Evolutionary conservation across 2,888 invertebrate genomes (phyloP).

Genomic region (Eupeodes luniger): DNA sequence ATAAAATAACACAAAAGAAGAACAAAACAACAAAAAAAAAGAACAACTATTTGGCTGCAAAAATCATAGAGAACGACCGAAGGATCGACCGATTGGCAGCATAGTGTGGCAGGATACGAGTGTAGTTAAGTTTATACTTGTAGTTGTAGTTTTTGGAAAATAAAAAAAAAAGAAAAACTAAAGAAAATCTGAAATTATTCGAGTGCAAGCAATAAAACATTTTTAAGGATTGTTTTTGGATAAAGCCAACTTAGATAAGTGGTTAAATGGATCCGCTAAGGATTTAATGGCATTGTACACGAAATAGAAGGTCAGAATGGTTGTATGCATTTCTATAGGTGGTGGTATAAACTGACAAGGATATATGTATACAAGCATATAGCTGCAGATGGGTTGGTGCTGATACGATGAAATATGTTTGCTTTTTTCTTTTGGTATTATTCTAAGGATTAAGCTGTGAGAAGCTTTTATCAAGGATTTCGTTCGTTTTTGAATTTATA

Average conservation of each 20-base stretch:
- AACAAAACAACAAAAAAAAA: constrained; percentile 44
- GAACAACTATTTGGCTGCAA: constrained; percentile 60
- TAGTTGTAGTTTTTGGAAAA: too few species aligned
- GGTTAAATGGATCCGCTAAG: constrained; percentile 76
- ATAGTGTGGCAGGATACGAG: neutral
- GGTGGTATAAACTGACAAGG: constrained; percentile 45
- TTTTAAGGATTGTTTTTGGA: constrained; percentile 75
- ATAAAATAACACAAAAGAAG: neutral
- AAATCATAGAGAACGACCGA: constrained; percentile 39
- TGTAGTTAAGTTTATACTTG: neutral
- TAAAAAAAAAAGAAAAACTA: constrained; percentile 20
- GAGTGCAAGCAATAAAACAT: constrained; percentile 75
- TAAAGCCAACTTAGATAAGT: constrained; percentile 76
- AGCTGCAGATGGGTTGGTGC: constrained; percentile 38
- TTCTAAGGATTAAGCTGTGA: constrained; percentile 57
- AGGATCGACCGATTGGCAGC: constrained; percentile 60
- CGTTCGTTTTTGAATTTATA: constrained; percentile 5
- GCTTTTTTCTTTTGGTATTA: constrained; percentile 13
- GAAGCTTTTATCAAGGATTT: constrained; percentile 65
- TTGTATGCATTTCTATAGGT: neutral
- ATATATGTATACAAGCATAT: neutral
- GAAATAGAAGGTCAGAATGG: constrained; percentile 63
- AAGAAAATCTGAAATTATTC: constrained; percentile 75
- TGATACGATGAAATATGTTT: constrained; percentile 64
- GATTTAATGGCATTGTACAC: constrained; percentile 76